Evolutionary conservation across 2,888 invertebrate species (phyloP), one percentile per base, ranked within the genome.

Genomic region (Hybos culiciformis): DNA sequence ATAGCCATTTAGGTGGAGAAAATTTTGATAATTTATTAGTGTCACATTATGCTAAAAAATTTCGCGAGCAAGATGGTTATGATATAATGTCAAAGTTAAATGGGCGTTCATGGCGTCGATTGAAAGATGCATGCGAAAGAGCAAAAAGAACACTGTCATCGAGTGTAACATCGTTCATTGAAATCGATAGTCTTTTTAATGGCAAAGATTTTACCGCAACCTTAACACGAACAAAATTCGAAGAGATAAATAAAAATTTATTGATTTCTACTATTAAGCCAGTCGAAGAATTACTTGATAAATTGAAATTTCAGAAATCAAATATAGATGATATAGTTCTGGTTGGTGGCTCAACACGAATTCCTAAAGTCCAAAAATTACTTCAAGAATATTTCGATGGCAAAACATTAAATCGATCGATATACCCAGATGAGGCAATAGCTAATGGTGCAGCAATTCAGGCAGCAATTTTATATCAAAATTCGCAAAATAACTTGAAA

Each of bases 351-450:
- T 80, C 80, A 1, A 82, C 78, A 1, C 71, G 81, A 46, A 82
- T 83, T 43, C 83, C 82, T 1, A 82, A 81, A 60, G 73, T 83
- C 24, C 81, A 82, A 62, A 74, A 68, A 44, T 59, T 82, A 53
- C 67, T 83, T 20, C 74, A 78, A 60, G 78, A 78, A 61, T 81
- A 75, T 67, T 82, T 82, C 71, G 74, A 73, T 51, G 79, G 72
- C 3, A 80, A 79, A 61, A 67, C 72, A 34, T 62, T 81, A 37
- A 80, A 80, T 58, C 65, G 78, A 42, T 77, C 77, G 45, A 80
- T 81, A 56, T 80, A 81, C 56, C 80, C 81, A 0, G 81, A 82
- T 53, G 81, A 82, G 56, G 81, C 81, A 0, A 81, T 82, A 5
- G 81, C 81, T 0, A 80, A 78, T 56, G 79, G 79, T 7, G 79